Percentiles rank a stretch among this genome's conserved stretches.
Conservation (phyloP, 2,797 vertebrate genomes). For the Danio albolineatus region DNA sequence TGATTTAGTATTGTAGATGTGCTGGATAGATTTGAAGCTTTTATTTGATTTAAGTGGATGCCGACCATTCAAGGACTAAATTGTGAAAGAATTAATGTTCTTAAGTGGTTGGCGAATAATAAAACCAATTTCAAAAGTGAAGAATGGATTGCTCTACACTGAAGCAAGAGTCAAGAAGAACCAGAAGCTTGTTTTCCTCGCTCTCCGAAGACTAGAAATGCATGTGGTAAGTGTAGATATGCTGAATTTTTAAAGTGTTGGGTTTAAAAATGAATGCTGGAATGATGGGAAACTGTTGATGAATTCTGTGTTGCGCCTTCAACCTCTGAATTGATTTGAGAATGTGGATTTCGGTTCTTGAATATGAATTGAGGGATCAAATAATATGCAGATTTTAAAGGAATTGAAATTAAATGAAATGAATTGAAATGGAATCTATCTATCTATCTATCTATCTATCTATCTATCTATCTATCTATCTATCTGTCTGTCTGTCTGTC, state of each 20-base stretch:
- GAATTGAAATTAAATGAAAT: background rate
- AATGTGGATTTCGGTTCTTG: background rate
- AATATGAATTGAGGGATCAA: background rate
- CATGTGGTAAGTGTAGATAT: conserved; percentile 41
- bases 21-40: background rate
- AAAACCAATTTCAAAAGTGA: conserved; percentile 6
- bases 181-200: conserved; percentile 59
- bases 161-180: conserved; percentile 62
- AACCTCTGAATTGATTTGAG: background rate
- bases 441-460: too few species aligned
- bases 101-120: conserved; percentile 42
- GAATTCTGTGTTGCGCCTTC: background rate
- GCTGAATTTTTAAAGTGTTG: conserved; percentile 55
- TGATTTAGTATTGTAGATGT: conserved; percentile 1
- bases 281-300: conserved; percentile 22
- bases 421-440: too few species aligned
- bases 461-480: too few species aligned
- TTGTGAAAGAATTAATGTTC: background rate
- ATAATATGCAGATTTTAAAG: background rate
- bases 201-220: conserved; percentile 52
- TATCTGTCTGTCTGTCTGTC: too few species aligned
- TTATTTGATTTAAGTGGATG: background rate
- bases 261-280: conserved; percentile 58
- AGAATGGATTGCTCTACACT: conserved; percentile 29
- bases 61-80: background rate